Evolutionary conservation across 2,888 invertebrate species (phyloP).

Genomic region (Lithophane semibrunnea): DNA sequence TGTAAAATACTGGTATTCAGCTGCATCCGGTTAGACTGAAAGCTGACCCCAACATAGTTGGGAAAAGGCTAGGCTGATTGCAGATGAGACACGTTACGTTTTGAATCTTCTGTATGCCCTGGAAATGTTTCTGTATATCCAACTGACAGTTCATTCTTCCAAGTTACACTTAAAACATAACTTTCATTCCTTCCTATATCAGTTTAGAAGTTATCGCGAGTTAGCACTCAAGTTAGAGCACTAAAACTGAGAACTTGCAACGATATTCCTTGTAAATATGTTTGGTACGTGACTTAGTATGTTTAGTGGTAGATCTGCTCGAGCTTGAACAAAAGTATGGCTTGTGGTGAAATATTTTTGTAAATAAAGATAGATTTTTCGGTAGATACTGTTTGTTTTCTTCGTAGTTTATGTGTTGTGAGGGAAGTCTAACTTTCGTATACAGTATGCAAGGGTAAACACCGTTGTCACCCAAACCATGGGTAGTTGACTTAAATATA

Average conservation of each 20-base stretch:
- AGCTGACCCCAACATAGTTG: too few relatives aligned
- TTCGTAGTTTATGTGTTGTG: conserved; percentile 15
- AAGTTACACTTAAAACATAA: conserved; percentile 21
- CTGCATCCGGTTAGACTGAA: too few relatives aligned
- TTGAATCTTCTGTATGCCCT: neutral
- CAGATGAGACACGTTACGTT: neutral
- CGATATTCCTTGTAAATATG: conserved; percentile 59
- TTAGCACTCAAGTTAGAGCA: conserved; percentile 53
- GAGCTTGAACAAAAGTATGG: conserved; percentile 23
- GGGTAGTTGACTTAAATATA: too few relatives aligned
- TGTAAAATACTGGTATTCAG: too few relatives aligned
- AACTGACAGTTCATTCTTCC: conserved; percentile 2
- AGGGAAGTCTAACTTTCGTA: too few relatives aligned
- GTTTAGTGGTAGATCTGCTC: conserved; percentile 21
- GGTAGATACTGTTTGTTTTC: conserved; percentile 2
- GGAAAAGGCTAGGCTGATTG: too few relatives aligned
- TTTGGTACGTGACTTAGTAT: conserved; percentile 60
- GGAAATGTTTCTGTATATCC: neutral
- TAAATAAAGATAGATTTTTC: conserved; percentile 7
- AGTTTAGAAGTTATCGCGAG: conserved; percentile 47
- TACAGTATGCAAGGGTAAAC: too few relatives aligned
- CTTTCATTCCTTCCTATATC: conserved; percentile 29
- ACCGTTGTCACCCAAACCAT: too few relatives aligned
- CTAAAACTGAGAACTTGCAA: conserved; percentile 50
- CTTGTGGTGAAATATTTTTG: conserved; percentile 21